Conservation (phyloP, 2,797 vertebrate genomes). For the Tokudaia muenninki region DNA sequence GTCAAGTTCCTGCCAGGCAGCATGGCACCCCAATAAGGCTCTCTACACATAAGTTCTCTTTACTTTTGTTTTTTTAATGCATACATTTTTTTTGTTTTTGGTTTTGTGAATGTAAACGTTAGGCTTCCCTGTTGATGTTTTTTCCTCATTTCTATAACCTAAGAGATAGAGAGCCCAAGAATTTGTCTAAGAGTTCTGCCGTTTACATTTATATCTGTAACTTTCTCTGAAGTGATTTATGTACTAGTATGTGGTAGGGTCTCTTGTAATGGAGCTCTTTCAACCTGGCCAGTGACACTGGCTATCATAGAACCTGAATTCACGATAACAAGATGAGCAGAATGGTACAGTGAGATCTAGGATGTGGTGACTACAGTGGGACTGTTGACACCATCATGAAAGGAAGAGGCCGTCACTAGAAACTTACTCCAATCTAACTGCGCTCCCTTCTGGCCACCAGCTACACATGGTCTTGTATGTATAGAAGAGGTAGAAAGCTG, state of each 20-base stretch:
- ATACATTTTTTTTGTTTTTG: neutral
- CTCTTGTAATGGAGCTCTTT: neutral
- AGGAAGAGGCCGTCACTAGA: neutral
- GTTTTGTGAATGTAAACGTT: neutral
- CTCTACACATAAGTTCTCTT: neutral
- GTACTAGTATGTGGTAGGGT: neutral
- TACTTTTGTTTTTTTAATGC: neutral
- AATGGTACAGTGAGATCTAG: neutral
- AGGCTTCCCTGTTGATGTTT: neutral
- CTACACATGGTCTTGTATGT: neutral
- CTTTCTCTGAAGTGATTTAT: neutral
- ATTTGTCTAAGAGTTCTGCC: neutral
- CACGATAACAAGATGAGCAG: neutral
- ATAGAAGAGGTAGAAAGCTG: neutral
- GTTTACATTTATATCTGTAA: neutral
- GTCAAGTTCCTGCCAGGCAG: too few relatives aligned
- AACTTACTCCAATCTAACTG: neutral
- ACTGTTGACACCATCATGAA: neutral
- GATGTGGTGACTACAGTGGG: neutral
- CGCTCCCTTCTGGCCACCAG: neutral
- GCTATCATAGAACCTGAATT: neutral
- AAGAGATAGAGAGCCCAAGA: neutral
- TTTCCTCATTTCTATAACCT: neutral
- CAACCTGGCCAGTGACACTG: neutral
- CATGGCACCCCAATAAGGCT: too few relatives aligned